Conservation (phyloP, 2,888 invertebrate genomes). For the Epiblema foenella region DNA sequence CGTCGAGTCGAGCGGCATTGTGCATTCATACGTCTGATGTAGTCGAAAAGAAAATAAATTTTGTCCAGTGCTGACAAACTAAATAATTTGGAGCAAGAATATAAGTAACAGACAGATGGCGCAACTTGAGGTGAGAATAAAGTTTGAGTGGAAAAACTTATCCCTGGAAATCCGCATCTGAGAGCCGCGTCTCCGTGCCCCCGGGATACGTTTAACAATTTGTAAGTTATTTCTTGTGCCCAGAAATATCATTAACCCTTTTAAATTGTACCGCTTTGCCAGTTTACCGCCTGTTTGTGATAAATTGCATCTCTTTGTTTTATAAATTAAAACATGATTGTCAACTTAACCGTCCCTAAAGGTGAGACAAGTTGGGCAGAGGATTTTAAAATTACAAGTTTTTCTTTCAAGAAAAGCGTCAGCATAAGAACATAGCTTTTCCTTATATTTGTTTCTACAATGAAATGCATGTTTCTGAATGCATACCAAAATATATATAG, state of each 20-base stretch:
- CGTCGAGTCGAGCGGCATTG: constrained; percentile 58
- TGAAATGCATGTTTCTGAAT: background rate
- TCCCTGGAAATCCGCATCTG: constrained; percentile 71
- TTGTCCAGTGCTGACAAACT: constrained; percentile 78
- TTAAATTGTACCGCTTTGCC: constrained; percentile 69
- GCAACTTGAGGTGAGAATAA: constrained; percentile 79
- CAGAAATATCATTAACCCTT: constrained; percentile 81
- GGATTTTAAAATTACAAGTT: background rate
- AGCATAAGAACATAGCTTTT: background rate
- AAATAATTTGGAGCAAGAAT: constrained; percentile 82
- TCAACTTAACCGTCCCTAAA: constrained; percentile 32
- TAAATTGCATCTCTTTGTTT: constrained; percentile 51
- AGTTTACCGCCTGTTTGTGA: constrained; percentile 55
- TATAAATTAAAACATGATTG: constrained; percentile 37
- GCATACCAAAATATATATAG: background rate
- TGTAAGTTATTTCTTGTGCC: constrained; percentile 81
- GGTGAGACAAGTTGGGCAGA: constrained; percentile 21
- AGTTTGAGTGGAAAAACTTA: constrained; percentile 84
- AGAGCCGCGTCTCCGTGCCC: constrained; percentile 65
- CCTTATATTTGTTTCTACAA: background rate
- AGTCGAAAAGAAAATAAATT: constrained; percentile 79
- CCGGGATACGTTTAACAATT: constrained; percentile 80
- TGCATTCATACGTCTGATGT: constrained; percentile 73
- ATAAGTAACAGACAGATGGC: constrained; percentile 75
- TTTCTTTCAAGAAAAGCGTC: background rate